Evolutionary conservation across 2,888 invertebrate species (phyloP).

Genomic region (Dilophus febrilis): DNA sequence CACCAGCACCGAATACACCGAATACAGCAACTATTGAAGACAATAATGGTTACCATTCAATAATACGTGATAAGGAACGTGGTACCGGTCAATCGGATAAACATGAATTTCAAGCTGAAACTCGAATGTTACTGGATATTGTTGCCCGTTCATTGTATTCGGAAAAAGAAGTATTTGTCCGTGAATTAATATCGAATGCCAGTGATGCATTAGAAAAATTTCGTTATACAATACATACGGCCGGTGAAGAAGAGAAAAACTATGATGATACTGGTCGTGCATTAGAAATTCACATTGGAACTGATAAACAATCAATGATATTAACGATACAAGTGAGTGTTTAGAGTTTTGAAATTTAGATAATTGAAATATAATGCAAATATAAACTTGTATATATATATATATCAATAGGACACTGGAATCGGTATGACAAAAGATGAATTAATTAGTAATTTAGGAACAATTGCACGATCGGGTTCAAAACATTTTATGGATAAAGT

Average conservation of each 20-base stretch:
- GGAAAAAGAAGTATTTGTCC: conserved; percentile 92
- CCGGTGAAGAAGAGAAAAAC: conserved; percentile 33
- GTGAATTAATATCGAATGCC: conserved; percentile 91
- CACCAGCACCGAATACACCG: too few relatives aligned
- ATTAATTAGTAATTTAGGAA: conserved; percentile 76
- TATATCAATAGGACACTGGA: conserved; percentile 59
- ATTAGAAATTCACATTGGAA: conserved; percentile 74
- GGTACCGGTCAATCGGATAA: conserved; percentile 33
- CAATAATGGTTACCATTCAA: conserved; percentile 14
- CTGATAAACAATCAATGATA: conserved; percentile 71
- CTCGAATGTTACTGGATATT: conserved; percentile 85
- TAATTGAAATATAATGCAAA: not conserved
- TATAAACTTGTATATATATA: conserved; percentile 9
- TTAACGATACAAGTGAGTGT: conserved; percentile 62
- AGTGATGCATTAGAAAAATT: conserved; percentile 95
- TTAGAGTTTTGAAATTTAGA: not conserved
- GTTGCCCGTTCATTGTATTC: conserved; percentile 95
- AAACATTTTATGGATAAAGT: conserved; percentile 81
- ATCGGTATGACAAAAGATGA: conserved; percentile 93
- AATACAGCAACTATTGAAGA: not conserved
- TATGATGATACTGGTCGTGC: conserved; percentile 42
- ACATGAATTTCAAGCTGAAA: conserved; percentile 94
- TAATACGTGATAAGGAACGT: conserved; percentile 18
- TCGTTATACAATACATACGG: conserved; percentile 48
- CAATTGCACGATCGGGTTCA: conserved; percentile 91